Evolutionary conservation across 2,888 invertebrate species (phyloP).

Genomic region (Shargacucullia verbasci): DNA sequence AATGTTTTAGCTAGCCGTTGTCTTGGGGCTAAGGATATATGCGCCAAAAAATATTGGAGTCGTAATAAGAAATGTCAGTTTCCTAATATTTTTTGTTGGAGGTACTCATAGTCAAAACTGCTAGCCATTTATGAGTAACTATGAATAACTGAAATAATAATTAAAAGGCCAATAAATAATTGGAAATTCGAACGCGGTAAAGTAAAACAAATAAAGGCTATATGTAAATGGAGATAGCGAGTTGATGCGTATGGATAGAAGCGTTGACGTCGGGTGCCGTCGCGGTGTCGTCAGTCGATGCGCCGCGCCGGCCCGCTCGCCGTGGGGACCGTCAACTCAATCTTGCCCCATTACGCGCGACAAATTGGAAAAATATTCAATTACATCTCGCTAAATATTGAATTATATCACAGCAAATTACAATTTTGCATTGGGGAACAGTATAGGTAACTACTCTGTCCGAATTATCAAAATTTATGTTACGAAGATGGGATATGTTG

Average conservation of each 20-base stretch:
- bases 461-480: conserved; percentile 39
- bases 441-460: conserved; percentile 54
- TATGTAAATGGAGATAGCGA: conserved; percentile 64
- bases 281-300: conserved; percentile 35
- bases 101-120: too few species aligned
- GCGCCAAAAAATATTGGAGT: too few species aligned
- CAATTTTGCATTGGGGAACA: conserved; percentile 82
- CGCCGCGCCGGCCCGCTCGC: conserved; percentile 52
- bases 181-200: neutral
- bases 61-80: too few species aligned
- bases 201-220: conserved; percentile 12
- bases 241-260: conserved; percentile 69
- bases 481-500: conserved; percentile 14
- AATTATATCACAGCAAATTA: conserved; percentile 88
- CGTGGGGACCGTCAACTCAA: conserved; percentile 86
- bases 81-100: too few species aligned
- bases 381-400: conserved; percentile 88
- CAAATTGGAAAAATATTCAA: conserved; percentile 90
- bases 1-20: too few species aligned
- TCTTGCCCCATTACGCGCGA: conserved; percentile 89
- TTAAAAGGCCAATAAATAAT: neutral
- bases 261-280: conserved; percentile 40
- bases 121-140: too few species aligned
- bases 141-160: too few species aligned
- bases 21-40: too few species aligned